A percentile compares a stretch with the other conserved stretches of the same genome.
Evolutionary conservation across 1,140 invertebrate genomes (phyloP).

Genomic region (Leptinotarsa undecemlineata): DNA sequence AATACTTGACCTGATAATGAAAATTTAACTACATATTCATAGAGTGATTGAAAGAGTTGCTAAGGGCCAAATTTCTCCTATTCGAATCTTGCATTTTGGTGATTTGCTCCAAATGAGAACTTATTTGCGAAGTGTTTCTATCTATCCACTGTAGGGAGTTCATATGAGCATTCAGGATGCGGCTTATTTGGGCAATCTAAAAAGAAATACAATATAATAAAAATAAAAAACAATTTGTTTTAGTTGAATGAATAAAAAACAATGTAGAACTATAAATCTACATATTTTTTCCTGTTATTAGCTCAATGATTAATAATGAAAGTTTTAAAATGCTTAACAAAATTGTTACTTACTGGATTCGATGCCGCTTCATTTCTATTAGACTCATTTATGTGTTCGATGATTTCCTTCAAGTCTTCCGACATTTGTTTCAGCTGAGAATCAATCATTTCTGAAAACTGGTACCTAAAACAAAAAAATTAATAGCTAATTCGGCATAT

Average conservation of each 20-base stretch:
- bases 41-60: slow-evolving; percentile 31
- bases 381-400: slow-evolving; percentile 89
- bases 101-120: slow-evolving; percentile 80
- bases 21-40: slow-evolving; percentile 28
- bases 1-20: background rate
- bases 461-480: slow-evolving; percentile 63
- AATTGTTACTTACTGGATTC: slow-evolving; percentile 73
- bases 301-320: too few species aligned
- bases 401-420: slow-evolving; percentile 92
- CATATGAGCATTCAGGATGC: slow-evolving; percentile 95
- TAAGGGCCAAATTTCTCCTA: slow-evolving; percentile 52
- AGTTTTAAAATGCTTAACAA: too few species aligned
- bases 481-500: too few species aligned
- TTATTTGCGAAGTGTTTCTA: slow-evolving; percentile 72
- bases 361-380: slow-evolving; percentile 81
- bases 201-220: slow-evolving; percentile 39
- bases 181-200: slow-evolving; percentile 87
- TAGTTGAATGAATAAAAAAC: background rate
- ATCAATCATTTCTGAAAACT: slow-evolving; percentile 86
- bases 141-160: slow-evolving; percentile 94
- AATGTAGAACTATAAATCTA: background rate
- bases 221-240: background rate
- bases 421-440: slow-evolving; percentile 93
- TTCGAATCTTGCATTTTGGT: slow-evolving; percentile 80
- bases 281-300: too few species aligned